Evolutionary conservation across 2,888 invertebrate species (phyloP).

Genomic region (Tipula vernalis): DNA sequence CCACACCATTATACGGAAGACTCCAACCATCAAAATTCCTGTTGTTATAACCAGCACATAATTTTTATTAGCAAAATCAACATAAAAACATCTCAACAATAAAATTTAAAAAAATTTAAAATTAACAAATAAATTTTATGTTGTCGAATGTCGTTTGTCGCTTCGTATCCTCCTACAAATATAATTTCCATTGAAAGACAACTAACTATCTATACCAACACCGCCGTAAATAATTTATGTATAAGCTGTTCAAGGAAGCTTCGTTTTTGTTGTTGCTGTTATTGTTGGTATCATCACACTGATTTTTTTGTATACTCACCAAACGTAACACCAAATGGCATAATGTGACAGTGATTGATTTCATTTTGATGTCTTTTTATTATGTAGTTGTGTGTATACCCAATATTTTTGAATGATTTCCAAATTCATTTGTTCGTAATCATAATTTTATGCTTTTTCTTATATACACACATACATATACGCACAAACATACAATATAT

Average conservation of each 20-base stretch:
- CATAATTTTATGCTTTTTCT: not conserved
- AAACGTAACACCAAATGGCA: not conserved
- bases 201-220: not conserved
- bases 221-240: not conserved
- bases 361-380: not conserved
- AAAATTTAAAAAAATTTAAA: not conserved
- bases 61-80: not conserved
- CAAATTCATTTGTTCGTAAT: not conserved
- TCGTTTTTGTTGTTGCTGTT: not conserved
- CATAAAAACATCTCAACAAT: not conserved
- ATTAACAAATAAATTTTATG: not conserved
- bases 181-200: not conserved
- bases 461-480: not conserved
- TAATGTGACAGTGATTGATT: not conserved
- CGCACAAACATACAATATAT: not conserved
- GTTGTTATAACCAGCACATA: not conserved
- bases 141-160: not conserved
- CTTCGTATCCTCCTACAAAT: not conserved
- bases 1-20: not conserved
- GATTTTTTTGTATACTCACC: not conserved
- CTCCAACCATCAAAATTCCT: not conserved
- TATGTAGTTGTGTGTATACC: not conserved
- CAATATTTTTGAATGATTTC: not conserved
- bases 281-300: not conserved
- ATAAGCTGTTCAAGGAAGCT: not conserved